phyloP scores from a whole-genome alignment of 2,888 invertebrate species.

The Agrotis puta region DNA sequence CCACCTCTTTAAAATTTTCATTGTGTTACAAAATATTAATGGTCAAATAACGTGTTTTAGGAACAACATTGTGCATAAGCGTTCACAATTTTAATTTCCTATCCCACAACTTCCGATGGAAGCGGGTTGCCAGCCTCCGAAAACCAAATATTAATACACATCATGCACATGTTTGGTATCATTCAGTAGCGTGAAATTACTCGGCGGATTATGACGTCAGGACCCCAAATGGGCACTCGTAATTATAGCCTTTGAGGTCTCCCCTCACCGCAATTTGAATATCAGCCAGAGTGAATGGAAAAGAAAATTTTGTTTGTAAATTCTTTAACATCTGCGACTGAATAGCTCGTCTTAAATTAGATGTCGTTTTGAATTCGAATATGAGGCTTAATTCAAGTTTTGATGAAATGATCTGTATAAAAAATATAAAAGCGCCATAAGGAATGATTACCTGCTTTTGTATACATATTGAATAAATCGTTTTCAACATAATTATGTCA shows the following conservation, averaged over 20 bases:
- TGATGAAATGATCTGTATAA: constrained; percentile 21
- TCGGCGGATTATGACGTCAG: constrained; percentile 62
- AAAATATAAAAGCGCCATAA: neutral
- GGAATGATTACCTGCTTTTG: constrained; percentile 1
- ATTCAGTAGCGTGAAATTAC: constrained; percentile 62
- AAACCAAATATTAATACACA: constrained; percentile 53
- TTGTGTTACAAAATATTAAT: constrained; percentile 4
- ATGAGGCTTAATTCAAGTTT: constrained; percentile 30
- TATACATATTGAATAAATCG: neutral
- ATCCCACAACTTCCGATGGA: constrained; percentile 11
- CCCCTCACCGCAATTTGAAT: constrained; percentile 69
- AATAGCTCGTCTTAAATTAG: constrained; percentile 49
- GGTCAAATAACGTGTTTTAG: neutral
- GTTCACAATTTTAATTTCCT: constrained; percentile 23
- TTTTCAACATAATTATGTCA: neutral
- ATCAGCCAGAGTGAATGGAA: constrained; percentile 71
- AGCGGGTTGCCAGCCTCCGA: constrained; percentile 1
- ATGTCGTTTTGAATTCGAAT: constrained; percentile 23
- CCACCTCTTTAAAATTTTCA: neutral
- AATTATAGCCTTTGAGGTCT: constrained; percentile 80
- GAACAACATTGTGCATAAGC: constrained; percentile 2
- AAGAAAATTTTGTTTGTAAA: constrained; percentile 68
- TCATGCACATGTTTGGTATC: constrained; percentile 53
- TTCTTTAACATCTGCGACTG: constrained; percentile 76
- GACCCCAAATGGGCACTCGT: constrained; percentile 63